Percentiles rank a stretch among this genome's conserved stretches.
These are phyloP conservation scores for Engraulis encrasicolus DNA, from an alignment of 2,113 vertebrate species.

Conservation along the genomic window DNA sequence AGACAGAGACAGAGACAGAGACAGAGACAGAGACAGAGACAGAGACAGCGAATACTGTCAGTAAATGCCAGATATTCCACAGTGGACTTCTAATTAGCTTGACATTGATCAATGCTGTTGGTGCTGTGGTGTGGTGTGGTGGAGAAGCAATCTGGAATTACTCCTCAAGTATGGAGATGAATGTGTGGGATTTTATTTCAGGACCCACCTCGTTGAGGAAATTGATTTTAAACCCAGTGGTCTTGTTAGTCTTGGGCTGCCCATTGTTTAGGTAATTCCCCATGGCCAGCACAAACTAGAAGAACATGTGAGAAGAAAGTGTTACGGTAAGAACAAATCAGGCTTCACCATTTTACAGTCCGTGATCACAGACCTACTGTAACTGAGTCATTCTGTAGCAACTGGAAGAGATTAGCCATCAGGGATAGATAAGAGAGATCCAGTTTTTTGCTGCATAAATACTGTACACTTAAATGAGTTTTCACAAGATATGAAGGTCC, in stretches of 20 bases:
- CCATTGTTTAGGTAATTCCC: conserved; percentile 97
- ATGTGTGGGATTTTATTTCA: not conserved
- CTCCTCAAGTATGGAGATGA: not conserved
- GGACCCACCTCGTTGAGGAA: conserved; percentile 90
- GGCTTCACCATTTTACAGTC: not conserved
- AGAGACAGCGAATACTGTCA: too few relatives aligned
- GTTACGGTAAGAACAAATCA: not conserved
- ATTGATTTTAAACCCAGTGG: conserved; percentile 97
- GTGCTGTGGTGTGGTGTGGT: too few relatives aligned
- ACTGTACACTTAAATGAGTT: not conserved
- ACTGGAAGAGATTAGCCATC: not conserved
- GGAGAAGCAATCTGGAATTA: not conserved
- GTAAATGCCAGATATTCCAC: not conserved
- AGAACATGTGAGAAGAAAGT: conserved; percentile 9
- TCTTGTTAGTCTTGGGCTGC: conserved; percentile 91
- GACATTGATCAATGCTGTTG: not conserved
- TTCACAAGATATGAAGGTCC: not conserved
- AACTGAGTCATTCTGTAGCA: not conserved
- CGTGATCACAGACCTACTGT: not conserved
- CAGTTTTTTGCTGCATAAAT: not conserved
- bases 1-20: too few relatives aligned
- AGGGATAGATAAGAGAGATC: not conserved
- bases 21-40: too few relatives aligned
- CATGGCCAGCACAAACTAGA: conserved; percentile 96
- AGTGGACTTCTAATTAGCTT: not conserved